Base-by-base conservation (phyloP, 1,140 invertebrate genomes). In the Drosophila bifasciata region DNA sequence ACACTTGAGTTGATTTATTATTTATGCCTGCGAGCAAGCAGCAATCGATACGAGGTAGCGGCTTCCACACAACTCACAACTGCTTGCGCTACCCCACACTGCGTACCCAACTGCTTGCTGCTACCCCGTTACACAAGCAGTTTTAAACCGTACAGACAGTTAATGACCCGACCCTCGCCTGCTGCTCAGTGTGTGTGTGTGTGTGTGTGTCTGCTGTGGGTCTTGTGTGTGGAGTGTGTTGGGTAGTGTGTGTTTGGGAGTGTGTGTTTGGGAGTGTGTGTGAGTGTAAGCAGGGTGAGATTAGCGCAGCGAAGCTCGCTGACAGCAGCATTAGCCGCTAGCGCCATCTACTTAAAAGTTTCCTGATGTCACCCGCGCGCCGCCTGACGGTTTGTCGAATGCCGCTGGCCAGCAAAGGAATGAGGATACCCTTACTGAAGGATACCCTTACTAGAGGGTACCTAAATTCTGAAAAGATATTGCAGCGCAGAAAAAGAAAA, bases 271-370 rank as follows among this genome's bases (percentile, higher is more conserved):
- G n/a, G 66, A 39, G 32, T 55, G 21, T 36, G 43, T 40, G 46
- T 15, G 43, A 28, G 39, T 53, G 43, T 28, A 51, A 60, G 56
- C 57, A 73, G 56, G 53, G 41, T 46, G 43, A 68, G 66, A 69
- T 69, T 69, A 68, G 66, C 66, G 43, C 17, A 58, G 69, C 77
- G 36, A 41, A 46, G 58, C 40, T 56, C 53, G 63, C 66, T 56
- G 63, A 45, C 66, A 44, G 43, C 40, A 17, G 43, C 63, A 68
- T 63, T 68, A 44, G 28, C 50, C 44, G 58, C 51, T 53, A 52
- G 36, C 40, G 58, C 53, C 68, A 49, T 72, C 50, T 73, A 56
- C 80, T 72, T 74, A 73, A 79, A 85, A 76, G 57, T 70, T 68
- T 69, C 68, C 67, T 64, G 77, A 53, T 81, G 73, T 63, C 79